A percentile compares a stretch with the other conserved stretches of the same genome.
Conservation (phyloP, 2,888 invertebrate species). For the Heliconius aoede region DNA sequence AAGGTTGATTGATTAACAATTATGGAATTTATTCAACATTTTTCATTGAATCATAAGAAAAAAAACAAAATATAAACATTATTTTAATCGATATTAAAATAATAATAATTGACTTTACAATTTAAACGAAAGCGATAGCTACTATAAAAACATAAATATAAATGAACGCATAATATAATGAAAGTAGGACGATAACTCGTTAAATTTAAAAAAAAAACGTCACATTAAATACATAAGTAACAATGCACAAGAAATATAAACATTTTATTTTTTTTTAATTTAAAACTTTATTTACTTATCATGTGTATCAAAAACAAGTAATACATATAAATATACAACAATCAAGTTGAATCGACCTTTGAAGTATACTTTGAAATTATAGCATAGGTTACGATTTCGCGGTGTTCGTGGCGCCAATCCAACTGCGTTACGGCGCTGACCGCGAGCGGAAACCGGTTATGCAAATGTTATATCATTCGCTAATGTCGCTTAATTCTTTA, state of each 20-base stretch:
- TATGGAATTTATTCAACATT: not conserved
- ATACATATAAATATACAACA: constrained; percentile 37
- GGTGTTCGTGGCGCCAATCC: constrained; percentile 49
- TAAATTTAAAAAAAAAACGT: not conserved
- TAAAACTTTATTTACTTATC: too few relatives aligned
- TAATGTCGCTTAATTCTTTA: constrained; percentile 2
- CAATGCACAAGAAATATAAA: not conserved
- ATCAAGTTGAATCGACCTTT: constrained; percentile 35
- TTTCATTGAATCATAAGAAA: not conserved
- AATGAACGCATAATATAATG: not conserved
- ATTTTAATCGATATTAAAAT: not conserved
- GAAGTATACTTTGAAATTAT: constrained; percentile 47
- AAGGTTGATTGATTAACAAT: not conserved
- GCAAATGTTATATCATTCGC: constrained; percentile 62
- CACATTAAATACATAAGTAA: not conserved
- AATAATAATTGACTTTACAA: not conserved
- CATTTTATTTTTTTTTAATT: not conserved
- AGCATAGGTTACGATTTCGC: constrained; percentile 44
- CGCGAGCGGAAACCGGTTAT: constrained; percentile 61
- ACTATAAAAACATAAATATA: not conserved
- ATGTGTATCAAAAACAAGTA: too few relatives aligned
- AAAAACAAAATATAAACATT: not conserved
- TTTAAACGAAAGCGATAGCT: not conserved
- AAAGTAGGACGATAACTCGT: constrained; percentile 1
- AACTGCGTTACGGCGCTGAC: constrained; percentile 54